Conservation (phyloP, 2,888 invertebrate species). For the Acronicta aceris region DNA sequence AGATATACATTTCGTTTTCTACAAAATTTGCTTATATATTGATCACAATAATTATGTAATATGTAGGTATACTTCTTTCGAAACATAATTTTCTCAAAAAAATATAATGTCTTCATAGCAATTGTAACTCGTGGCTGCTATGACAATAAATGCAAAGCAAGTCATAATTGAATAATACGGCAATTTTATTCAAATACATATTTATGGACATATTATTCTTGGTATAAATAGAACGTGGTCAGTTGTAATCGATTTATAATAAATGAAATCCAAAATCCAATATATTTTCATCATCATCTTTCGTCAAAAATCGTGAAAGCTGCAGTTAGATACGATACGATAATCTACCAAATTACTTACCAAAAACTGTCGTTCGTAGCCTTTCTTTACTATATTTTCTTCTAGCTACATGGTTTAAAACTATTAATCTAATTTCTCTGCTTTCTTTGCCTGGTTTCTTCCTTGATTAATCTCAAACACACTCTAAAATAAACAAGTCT, state of each 20-base stretch:
- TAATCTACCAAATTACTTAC: background rate
- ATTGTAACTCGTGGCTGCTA: conserved; percentile 10
- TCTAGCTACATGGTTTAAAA: too few relatives aligned
- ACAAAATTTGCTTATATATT: too few relatives aligned
- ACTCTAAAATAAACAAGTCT: background rate
- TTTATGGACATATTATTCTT: conserved; percentile 39
- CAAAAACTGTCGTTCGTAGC: too few relatives aligned
- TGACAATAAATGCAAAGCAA: conserved; percentile 30
- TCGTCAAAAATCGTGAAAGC: conserved; percentile 1
- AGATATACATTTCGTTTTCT: too few relatives aligned
- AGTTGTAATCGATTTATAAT: conserved; percentile 31
- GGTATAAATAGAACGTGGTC: conserved; percentile 24
- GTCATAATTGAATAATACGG: conserved; percentile 32
- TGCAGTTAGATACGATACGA: background rate
- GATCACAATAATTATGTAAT: too few relatives aligned
- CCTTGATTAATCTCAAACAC: background rate
- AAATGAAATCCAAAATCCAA: conserved; percentile 5
- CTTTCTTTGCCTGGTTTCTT: too few relatives aligned
- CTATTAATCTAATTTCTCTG: too few relatives aligned
- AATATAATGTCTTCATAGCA: conserved; percentile 8
- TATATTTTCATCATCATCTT: too few relatives aligned
- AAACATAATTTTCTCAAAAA: conserved; percentile 9
- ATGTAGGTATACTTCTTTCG: background rate
- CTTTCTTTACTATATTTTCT: background rate
- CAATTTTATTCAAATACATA: conserved; percentile 43